Percentiles rank a stretch among this genome's conserved stretches.
These are phyloP conservation scores for Mus caroli DNA, from an alignment of 2,797 vertebrate genomes.

Conservation along the genomic window DNA sequence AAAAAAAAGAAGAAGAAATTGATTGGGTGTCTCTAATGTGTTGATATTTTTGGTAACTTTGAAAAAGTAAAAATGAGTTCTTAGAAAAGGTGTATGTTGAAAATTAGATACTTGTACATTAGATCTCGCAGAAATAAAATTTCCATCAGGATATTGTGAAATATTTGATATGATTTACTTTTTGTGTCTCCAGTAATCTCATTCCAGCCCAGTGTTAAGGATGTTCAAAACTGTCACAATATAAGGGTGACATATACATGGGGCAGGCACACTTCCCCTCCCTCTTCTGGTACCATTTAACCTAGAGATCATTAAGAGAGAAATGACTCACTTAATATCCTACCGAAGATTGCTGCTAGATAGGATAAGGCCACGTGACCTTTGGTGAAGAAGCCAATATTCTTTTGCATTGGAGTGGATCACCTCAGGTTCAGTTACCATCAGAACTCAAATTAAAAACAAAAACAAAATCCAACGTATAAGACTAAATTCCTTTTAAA, in stretches of 20 bases:
- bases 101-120: neutral
- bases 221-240: neutral
- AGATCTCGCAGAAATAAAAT: neutral
- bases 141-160: neutral
- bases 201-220: neutral
- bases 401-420: neutral
- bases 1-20: too few relatives aligned
- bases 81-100: neutral
- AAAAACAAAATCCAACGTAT: too few relatives aligned
- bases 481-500: neutral
- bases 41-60: neutral
- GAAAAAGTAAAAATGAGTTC: slow-evolving; percentile 45
- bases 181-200: neutral
- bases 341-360: neutral
- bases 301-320: neutral
- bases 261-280: neutral
- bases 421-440: neutral
- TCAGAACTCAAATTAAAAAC: too few relatives aligned
- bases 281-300: neutral
- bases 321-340: neutral
- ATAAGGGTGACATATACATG: neutral
- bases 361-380: neutral
- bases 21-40: neutral
- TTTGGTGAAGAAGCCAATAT: neutral
- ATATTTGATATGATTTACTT: neutral